These are phyloP conservation scores for Eptatretus burgeri DNA, from an alignment of 2,113 vertebrate genomes.

Conservation along the genomic window DNA sequence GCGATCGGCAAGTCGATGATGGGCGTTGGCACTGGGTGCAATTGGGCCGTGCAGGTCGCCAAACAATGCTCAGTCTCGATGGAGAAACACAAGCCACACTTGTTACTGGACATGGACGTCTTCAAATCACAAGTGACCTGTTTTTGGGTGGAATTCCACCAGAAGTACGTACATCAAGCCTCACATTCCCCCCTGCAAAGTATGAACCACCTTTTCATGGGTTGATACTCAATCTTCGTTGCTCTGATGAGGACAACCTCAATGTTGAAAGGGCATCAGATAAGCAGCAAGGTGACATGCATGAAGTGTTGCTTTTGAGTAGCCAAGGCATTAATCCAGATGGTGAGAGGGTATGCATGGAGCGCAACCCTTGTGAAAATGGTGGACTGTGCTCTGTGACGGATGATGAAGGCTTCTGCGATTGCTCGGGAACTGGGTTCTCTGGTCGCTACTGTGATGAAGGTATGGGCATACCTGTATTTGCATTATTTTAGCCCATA, in stretches of 20 bases:
- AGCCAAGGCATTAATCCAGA: constrained; percentile 51
- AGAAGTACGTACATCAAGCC: constrained; percentile 54
- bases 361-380: constrained; percentile 46
- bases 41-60: constrained; percentile 31
- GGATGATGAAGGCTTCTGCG: constrained; percentile 41
- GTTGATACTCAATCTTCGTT: constrained; percentile 30
- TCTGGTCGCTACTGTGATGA: constrained; percentile 56
- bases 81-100: constrained; percentile 27
- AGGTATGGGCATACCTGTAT: constrained; percentile 27
- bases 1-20: constrained; percentile 32
- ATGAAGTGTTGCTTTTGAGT: constrained; percentile 22
- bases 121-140: constrained; percentile 19
- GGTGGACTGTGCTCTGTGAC: constrained; percentile 41
- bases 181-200: constrained; percentile 66
- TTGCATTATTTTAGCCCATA: too few species aligned
- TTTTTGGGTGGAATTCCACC: constrained; percentile 62
- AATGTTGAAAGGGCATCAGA: too few species aligned
- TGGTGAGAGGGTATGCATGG: constrained; percentile 35
- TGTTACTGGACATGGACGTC: too few species aligned
- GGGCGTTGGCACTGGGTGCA: constrained; percentile 56
- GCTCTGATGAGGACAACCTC: too few species aligned
- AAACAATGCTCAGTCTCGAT: constrained; percentile 41
- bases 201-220: constrained; percentile 64
- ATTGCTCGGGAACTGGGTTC: constrained; percentile 51
- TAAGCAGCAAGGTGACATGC: too few species aligned